These are phyloP conservation scores for Syngnathoides biaculeatus DNA, from an alignment of 2,113 vertebrate species.

Conservation along the genomic window DNA sequence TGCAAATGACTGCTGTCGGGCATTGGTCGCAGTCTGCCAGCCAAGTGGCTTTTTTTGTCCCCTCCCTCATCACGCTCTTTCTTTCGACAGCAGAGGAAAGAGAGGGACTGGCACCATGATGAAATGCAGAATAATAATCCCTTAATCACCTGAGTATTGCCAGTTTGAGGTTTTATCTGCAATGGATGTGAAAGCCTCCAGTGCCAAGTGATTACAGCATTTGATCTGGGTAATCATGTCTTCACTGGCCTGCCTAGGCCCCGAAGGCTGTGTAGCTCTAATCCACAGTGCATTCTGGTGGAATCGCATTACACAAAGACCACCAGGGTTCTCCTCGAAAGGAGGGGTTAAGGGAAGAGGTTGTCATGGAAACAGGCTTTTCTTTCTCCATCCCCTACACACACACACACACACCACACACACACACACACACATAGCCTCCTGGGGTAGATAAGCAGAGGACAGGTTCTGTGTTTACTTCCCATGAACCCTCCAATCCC, in stretches of 20 bases:
- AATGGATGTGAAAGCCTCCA: slow-evolving; percentile 71
- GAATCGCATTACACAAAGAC: slow-evolving; percentile 79
- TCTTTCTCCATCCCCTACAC: slow-evolving; percentile 32
- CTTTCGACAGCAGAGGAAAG: slow-evolving; percentile 27
- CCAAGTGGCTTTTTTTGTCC: slow-evolving; percentile 32
- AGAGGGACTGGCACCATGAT: slow-evolving; percentile 61
- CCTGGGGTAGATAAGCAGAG: slow-evolving; percentile 70
- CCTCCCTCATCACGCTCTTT: slow-evolving; percentile 44
- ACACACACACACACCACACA: slow-evolving; percentile 14
- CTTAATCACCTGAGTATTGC: slow-evolving; percentile 76
- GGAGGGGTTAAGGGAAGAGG: slow-evolving; percentile 61
- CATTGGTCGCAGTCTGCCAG: slow-evolving; percentile 50
- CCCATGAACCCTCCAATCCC: slow-evolving; percentile 68
- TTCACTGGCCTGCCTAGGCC: slow-evolving; percentile 72
- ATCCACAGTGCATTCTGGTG: slow-evolving; percentile 78
- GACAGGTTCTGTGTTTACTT: slow-evolving; percentile 75
- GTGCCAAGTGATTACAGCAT: slow-evolving; percentile 76
- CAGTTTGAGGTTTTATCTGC: slow-evolving; percentile 72
- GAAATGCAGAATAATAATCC: slow-evolving; percentile 75
- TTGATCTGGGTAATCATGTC: slow-evolving; percentile 80
- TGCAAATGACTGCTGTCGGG: slow-evolving; percentile 34
- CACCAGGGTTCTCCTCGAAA: slow-evolving; percentile 71
- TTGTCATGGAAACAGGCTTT: slow-evolving; percentile 74
- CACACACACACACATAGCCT: slow-evolving; percentile 35
- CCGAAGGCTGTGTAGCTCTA: slow-evolving; percentile 68